A percentile compares a stretch with the other conserved stretches of the same genome.
Evolutionary conservation across 2,113 vertebrate species (phyloP).

Genomic region (Ibidorhyncha struthersii): DNA sequence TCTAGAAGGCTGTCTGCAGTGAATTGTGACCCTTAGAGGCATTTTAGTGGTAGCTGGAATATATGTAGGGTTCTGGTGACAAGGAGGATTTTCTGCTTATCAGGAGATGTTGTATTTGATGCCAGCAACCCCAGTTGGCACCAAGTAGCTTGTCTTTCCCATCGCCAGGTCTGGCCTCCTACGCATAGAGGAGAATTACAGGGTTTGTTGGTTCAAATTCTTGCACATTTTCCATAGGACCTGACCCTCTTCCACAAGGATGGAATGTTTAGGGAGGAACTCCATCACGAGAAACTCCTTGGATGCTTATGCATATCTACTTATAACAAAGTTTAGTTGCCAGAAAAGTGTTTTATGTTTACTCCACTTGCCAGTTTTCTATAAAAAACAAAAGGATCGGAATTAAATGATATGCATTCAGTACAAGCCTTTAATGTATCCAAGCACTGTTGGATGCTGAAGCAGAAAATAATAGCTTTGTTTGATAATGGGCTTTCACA

Average conservation of each 20-base stretch:
- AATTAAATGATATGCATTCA: not conserved
- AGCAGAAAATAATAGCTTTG: not conserved
- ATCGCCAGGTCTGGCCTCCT: not conserved
- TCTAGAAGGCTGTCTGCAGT: not conserved
- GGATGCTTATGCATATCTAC: not conserved
- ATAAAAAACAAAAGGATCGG: not conserved
- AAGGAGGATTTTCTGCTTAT: not conserved
- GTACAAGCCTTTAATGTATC: not conserved
- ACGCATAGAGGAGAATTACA: not conserved
- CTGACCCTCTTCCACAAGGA: not conserved
- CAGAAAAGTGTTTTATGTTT: conserved; percentile 23
- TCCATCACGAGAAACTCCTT: conserved; percentile 2
- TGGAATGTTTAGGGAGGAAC: not conserved
- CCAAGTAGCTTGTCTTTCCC: not conserved
- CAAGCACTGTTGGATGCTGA: not conserved
- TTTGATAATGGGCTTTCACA: not conserved
- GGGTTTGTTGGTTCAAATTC: not conserved
- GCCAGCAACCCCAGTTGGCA: not conserved
- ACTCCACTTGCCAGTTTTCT: conserved; percentile 17
- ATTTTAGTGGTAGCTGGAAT: not conserved
- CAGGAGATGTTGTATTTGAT: not conserved
- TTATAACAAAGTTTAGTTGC: conserved; percentile 10
- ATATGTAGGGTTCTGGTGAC: not conserved
- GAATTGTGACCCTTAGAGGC: not conserved
- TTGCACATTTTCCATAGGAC: conserved; percentile 12